phyloP scores from a whole-genome alignment of 2,797 vertebrate genomes.

The Leptodactylus fallax region DNA sequence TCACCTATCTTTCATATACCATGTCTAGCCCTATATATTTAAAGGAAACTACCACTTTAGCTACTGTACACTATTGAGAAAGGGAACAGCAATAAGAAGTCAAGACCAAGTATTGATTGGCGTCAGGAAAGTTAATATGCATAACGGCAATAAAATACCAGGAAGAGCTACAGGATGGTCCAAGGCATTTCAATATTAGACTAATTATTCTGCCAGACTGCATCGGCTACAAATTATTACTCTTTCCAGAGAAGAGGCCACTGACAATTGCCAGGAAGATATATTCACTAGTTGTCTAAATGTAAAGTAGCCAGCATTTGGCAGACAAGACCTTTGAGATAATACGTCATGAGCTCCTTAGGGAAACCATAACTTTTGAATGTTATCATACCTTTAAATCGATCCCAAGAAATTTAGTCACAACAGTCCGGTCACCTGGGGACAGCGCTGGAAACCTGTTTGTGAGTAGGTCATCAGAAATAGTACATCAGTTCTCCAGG shows the following conservation, averaged over 20 bases:
- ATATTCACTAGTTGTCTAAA: not conserved
- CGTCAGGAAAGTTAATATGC: not conserved
- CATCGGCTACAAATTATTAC: not conserved
- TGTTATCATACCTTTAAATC: not conserved
- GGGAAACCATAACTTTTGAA: too few relatives aligned
- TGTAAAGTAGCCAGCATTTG: too few relatives aligned
- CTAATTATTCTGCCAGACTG: conserved; percentile 19
- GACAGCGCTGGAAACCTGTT: not conserved
- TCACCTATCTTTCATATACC: not conserved
- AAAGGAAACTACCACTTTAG: not conserved
- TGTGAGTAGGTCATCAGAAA: not conserved
- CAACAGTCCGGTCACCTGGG: not conserved
- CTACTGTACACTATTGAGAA: not conserved
- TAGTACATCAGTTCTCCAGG: not conserved
- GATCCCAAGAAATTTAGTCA: not conserved
- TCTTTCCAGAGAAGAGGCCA: not conserved
- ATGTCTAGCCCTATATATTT: not conserved
- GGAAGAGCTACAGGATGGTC: not conserved
- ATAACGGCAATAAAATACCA: not conserved
- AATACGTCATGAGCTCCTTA: not conserved
- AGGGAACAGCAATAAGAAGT: not conserved
- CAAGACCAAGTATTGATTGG: not conserved
- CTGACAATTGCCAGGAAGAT: conserved; percentile 23
- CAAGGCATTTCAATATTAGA: conserved; percentile 17
- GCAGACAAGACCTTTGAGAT: not conserved